Base-by-base conservation (phyloP, 2,113 vertebrate species). In the Aegotheles bennettii region DNA sequence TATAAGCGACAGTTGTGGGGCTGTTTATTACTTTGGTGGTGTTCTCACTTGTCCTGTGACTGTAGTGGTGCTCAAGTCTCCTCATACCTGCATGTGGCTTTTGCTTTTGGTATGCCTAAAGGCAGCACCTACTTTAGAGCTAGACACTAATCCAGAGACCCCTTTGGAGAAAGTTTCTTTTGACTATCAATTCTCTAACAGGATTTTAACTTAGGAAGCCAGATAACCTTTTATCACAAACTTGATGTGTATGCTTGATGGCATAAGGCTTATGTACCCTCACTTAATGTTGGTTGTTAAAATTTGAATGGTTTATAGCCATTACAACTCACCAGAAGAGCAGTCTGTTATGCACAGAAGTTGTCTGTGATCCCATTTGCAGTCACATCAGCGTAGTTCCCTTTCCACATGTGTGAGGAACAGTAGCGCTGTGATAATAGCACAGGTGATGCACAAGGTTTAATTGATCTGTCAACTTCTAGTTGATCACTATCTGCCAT, bases 311-410 rank as follows among this genome's bases (percentile, higher is more conserved):
- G 15, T 87, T 43, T 71, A 5, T 31, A 64, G 31, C 26, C 16
- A 13, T 35, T 42, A 54, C 11, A 45, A 2, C n/a, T 82, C 3
- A 2, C 4, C 26, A 18, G 3, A 54, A 35, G 20, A 45, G 11
- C 6, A 21, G n/a, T 29, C 38, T 48, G 8, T 73, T 64, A 16
- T 0, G 0, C 43, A 31, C 33, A 51, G 53, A 28, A 40, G 9
- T 31, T 53, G 21, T 36, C 40, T 60, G 24, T 14, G 16, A 16
- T 45, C 16, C 9, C 12, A 2, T 5, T n/a, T 33, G 33, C 67
- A 60, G 25, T 60, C 65, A 0, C 43, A 35, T 29, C 48, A 38
- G 21, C 4, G 0, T 50, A 73, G 26, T 38, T 89, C 25, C 29
- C 26, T 45, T 33, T 13, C 50, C n/a, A 7, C 11, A 7, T 1